These are phyloP conservation scores for Drosophila arawakana DNA, from an alignment of 1,140 invertebrate species.

Conservation along the genomic window DNA sequence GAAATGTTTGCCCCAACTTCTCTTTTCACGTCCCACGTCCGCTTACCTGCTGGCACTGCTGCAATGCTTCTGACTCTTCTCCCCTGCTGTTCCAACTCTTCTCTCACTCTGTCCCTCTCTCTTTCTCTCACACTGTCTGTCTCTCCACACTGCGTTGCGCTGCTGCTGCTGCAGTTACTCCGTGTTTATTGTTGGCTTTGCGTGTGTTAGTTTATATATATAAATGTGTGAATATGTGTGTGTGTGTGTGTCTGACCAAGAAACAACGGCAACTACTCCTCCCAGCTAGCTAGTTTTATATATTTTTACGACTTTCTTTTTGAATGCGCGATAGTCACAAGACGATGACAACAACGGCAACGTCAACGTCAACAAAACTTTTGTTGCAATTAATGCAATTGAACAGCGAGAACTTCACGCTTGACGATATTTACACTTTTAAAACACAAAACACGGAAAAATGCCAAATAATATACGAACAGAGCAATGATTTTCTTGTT, in stretches of 20 bases:
- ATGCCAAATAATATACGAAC: slow-evolving; percentile 44
- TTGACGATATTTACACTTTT: slow-evolving; percentile 57
- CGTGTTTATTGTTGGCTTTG: slow-evolving; percentile 47
- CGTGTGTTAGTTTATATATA: slow-evolving; percentile 35
- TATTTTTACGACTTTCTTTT: slow-evolving; percentile 80
- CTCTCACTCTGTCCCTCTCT: slow-evolving; percentile 33
- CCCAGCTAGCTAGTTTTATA: slow-evolving; percentile 75
- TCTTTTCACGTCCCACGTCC: slow-evolving; percentile 42
- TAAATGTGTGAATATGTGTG: slow-evolving; percentile 25
- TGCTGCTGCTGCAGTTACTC: slow-evolving; percentile 66
- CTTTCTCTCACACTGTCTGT: slow-evolving; percentile 48
- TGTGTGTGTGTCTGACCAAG: slow-evolving; percentile 42
- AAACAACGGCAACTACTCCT: slow-evolving; percentile 59
- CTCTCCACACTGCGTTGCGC: slow-evolving; percentile 54
- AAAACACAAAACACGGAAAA: slow-evolving; percentile 50
- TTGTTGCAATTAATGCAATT: slow-evolving; percentile 25
- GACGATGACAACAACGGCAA: slow-evolving; percentile 69
- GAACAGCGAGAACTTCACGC: slow-evolving; percentile 14
- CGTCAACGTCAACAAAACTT: slow-evolving; percentile 64
- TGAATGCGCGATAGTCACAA: slow-evolving; percentile 70
- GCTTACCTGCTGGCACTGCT: slow-evolving; percentile 69
- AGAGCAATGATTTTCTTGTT: slow-evolving; percentile 56
- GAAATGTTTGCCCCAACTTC: slow-evolving; percentile 43
- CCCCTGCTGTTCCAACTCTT: slow-evolving; percentile 49
- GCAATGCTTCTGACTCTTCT: slow-evolving; percentile 61